phyloP scores from a whole-genome alignment of 2,888 invertebrate genomes.

The Latrodectus hesperus region DNA sequence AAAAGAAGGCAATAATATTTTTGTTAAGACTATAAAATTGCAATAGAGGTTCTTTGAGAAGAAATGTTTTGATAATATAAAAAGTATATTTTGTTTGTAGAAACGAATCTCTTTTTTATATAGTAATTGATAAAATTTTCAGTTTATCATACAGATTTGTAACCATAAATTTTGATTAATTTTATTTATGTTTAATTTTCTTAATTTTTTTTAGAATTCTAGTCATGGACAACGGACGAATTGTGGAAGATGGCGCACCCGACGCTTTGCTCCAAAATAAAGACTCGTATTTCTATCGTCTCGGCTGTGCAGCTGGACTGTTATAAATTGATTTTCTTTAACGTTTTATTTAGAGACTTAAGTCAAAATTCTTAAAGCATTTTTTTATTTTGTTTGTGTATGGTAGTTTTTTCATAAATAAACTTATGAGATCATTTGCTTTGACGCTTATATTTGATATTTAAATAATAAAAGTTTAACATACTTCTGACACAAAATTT shows the following conservation, averaged over 20 bases:
- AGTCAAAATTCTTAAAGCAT: no score
- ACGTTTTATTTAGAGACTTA: no score
- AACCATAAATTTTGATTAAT: neutral
- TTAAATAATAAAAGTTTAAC: no score
- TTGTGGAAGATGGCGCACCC: conserved; percentile 56
- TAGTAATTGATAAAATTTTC: no score
- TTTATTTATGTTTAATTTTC: neutral
- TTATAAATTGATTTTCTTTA: conserved; percentile 7
- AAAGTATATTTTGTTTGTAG: no score
- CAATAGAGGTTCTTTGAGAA: neutral
- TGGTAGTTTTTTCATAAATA: no score
- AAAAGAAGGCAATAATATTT: no score
- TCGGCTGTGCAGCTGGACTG: conserved; percentile 55
- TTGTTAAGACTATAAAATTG: neutral
- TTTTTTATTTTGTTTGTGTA: no score
- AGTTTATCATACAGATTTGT: neutral
- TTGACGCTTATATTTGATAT: no score
- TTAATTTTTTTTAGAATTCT: conserved; percentile 41
- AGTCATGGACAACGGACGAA: conserved; percentile 58
- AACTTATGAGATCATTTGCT: no score
- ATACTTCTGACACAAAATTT: no score
- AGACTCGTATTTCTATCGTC: conserved; percentile 32
- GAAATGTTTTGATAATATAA: neutral
- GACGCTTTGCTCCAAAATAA: conserved; percentile 40
- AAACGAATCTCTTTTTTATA: neutral